Evolutionary conservation across 2,797 vertebrate genomes (phyloP), one percentile per base, ranked within the genome.

Genomic region (Sebastes matsubarae): DNA sequence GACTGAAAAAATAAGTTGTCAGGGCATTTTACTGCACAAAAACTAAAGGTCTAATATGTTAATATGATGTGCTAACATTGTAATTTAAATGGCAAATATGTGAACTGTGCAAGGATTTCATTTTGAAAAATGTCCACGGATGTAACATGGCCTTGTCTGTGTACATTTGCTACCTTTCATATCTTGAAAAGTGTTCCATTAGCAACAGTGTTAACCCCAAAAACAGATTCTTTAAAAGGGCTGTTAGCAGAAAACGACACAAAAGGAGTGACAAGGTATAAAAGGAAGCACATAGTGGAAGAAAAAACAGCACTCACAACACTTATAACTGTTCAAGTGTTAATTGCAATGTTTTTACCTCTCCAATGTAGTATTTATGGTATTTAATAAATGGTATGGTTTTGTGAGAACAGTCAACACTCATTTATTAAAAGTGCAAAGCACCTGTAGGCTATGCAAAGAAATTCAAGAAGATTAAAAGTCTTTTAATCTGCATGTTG

Each of bases 381-480:
- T 25, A 52, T 82, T 67, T 63, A 30, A 65, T 34, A 67, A 57
- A 2, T 30, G 6, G 38, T 11, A 6, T 12, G 13, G 6, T 29
- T 20, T 25, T 18, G 10, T 18, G 58, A 42, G 12, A 55, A 55
- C 6, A 58, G 52, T 27, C 52, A 36, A 38, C 8, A 20, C 22
- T 69, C 9, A 24, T 59, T 77, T 57, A 77, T 68, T 68, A 6
- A 68, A 81, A 75, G 38, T 9, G 1, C 8, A 50, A 70, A 69
- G 55, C 54, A 29, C 34, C 30, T 58, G 8, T n/a, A 68, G 22
- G 29, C 42, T 27, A 73, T 65, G 30, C 14, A 63, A 57, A 38
- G 1, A 57, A 58, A 57, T 61, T 66, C 6, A n/a, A 68, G 8
- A 68, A 29, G 52, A 34, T 25, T 7, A 10, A 22, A 58, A 27